These are phyloP conservation scores for Amphipoea lucens DNA, from an alignment of 2,888 invertebrate species.

Conservation along the genomic window DNA sequence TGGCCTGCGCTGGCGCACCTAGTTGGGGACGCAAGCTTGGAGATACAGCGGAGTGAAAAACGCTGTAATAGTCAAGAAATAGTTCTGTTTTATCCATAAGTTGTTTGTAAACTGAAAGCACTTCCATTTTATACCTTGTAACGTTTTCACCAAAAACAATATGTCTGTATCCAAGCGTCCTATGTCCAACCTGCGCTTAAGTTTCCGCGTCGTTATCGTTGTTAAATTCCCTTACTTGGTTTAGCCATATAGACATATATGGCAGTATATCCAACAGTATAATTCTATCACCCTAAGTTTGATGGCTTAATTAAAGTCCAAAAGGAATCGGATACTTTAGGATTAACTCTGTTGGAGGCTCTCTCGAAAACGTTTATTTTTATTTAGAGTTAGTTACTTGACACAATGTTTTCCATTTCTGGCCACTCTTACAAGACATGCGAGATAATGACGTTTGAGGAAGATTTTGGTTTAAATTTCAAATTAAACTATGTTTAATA, in stretches of 20 bases:
- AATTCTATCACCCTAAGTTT: neutral
- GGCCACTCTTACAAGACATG: too few relatives aligned
- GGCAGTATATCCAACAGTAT: neutral
- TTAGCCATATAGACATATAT: neutral
- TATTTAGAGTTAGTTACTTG: neutral
- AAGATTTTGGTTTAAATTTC: too few relatives aligned
- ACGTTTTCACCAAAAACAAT: neutral
- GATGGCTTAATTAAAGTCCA: neutral
- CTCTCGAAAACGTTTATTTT: neutral
- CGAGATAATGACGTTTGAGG: too few relatives aligned
- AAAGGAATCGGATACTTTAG: neutral
- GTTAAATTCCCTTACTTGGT: neutral
- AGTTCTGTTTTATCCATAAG: neutral
- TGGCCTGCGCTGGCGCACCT: constrained; percentile 74
- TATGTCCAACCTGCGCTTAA: neutral
- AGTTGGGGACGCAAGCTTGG: constrained; percentile 29
- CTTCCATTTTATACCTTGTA: neutral
- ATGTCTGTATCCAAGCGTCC: neutral
- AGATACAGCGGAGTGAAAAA: constrained; percentile 19
- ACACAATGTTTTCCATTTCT: too few relatives aligned
- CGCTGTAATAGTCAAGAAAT: neutral
- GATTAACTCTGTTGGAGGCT: neutral
- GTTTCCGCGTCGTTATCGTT: neutral
- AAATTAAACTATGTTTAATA: too few relatives aligned
- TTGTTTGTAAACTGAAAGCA: neutral